Evolutionary conservation across 1,140 invertebrate species (phyloP).

Genomic region (Microvelia longipes): DNA sequence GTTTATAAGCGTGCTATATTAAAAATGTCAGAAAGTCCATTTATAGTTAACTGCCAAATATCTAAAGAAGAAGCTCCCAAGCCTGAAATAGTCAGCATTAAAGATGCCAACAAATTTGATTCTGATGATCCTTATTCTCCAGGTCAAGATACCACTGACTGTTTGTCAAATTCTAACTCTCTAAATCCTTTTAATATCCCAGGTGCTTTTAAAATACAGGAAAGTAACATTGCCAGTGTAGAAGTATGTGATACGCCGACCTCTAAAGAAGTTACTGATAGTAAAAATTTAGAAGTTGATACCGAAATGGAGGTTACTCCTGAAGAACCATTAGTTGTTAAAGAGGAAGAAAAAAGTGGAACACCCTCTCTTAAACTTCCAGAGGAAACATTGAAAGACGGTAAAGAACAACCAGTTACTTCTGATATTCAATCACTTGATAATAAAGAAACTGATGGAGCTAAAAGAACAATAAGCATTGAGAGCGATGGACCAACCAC

Average conservation of each 20-base stretch:
- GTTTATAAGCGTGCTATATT: constrained; percentile 13
- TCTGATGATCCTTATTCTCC: background rate
- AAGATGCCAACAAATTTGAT: background rate
- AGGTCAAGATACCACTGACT: background rate
- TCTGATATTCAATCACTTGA: background rate
- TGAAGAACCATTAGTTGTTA: background rate
- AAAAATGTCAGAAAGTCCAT: constrained; percentile 15
- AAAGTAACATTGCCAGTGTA: background rate
- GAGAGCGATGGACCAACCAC: background rate
- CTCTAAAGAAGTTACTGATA: background rate
- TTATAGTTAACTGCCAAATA: constrained; percentile 10
- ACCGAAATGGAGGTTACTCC: background rate
- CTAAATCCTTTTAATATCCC: background rate
- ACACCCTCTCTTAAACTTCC: background rate
- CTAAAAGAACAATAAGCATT: background rate
- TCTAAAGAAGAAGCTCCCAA: background rate
- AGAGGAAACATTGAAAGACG: background rate
- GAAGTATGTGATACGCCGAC: background rate
- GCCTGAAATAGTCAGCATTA: background rate
- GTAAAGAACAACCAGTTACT: background rate
- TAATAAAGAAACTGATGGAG: background rate
- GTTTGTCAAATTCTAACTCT: background rate
- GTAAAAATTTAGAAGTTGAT: too few relatives aligned
- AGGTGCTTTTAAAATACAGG: background rate
- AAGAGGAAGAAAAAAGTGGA: background rate